Base-by-base conservation (phyloP, 2,797 vertebrate genomes). In the Synaphobranchus kaupii region DNA sequence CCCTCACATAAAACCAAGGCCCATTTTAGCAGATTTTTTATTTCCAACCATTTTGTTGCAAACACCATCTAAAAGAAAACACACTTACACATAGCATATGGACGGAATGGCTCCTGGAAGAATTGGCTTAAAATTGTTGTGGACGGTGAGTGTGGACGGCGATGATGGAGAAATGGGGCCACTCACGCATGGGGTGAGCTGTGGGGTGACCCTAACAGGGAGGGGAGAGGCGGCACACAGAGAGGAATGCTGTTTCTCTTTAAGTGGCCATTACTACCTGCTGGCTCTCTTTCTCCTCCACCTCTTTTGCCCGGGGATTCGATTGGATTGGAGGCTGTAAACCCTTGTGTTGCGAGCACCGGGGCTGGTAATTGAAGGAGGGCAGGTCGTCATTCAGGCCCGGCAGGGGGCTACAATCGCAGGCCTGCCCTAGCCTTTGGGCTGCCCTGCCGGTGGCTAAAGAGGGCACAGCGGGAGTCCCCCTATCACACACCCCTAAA, bases 191-290 rank as follows among this genome's bases (percentile, higher is more conserved):
- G 86, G 85, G 89, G 89, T 87, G 84, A 87, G 88, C 89, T 86
- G 81, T 82, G 84, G 66, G 39, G 85, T 89, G 71, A 76, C 89
- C 93, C 91, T 91, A 93, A 90, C 92, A 85, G 90, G 91, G 90
- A 90, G 87, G 91, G 92, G 93, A 92, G 91, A 93, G 91, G 94
- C 89, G 82, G 93, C 94, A 91, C 92, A 92, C 93, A 1, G 48
- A 89, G 93, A 92, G 95, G 96, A 96, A 97, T 96, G 94, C 95
- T 95, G 95, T 95, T 95, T 94, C 95, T 93, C 94, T 96, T 96
- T 95, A 96, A 95, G 94, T 91, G 83, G 92, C 94, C 93, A 96
- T 97, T 97, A 97, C 95, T 96, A 96, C 96, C 96, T 97, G 96
- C 94, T 93, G 95, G 91, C 91, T 91, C 80, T 92, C 93, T 90